Percentiles rank a stretch among this genome's conserved stretches.
These are phyloP conservation scores for Otocyon megalotis DNA, from an alignment of 2,113 vertebrate species.

Conservation along the genomic window DNA sequence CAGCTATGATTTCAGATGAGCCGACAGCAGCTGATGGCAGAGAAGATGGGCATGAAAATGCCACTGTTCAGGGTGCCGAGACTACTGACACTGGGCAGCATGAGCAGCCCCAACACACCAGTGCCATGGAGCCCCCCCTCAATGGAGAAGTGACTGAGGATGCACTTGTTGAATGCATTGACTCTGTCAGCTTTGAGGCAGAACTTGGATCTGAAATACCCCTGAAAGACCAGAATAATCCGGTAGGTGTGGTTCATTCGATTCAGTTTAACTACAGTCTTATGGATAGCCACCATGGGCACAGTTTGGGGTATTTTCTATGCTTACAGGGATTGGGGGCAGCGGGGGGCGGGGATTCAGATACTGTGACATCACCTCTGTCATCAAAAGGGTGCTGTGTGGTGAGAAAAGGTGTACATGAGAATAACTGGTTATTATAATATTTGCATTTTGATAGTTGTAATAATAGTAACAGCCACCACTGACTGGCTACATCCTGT, in stretches of 20 bases:
- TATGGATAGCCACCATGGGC: neutral
- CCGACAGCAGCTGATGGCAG: conserved; percentile 42
- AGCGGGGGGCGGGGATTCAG: neutral
- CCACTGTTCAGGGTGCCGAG: conserved; percentile 38
- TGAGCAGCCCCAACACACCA: conserved; percentile 37
- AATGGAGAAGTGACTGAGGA: conserved; percentile 68
- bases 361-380: neutral
- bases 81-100: neutral
- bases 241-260: conserved; percentile 79
- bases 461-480: neutral
- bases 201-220: conserved; percentile 81
- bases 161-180: conserved; percentile 79
- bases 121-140: conserved; percentile 19
- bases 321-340: neutral
- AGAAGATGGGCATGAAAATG: conserved; percentile 39
- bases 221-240: conserved; percentile 76
- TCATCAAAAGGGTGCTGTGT: neutral
- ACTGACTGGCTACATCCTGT: neutral
- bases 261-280: neutral
- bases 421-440: neutral
- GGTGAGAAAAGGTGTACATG: neutral
- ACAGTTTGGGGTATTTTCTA: neutral
- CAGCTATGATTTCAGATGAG: neutral
- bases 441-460: neutral
- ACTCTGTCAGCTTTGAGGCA: conserved; percentile 87